These are phyloP conservation scores for Scaptomyza tumidula DNA, from an alignment of 2,888 invertebrate genomes.

Conservation along the genomic window DNA sequence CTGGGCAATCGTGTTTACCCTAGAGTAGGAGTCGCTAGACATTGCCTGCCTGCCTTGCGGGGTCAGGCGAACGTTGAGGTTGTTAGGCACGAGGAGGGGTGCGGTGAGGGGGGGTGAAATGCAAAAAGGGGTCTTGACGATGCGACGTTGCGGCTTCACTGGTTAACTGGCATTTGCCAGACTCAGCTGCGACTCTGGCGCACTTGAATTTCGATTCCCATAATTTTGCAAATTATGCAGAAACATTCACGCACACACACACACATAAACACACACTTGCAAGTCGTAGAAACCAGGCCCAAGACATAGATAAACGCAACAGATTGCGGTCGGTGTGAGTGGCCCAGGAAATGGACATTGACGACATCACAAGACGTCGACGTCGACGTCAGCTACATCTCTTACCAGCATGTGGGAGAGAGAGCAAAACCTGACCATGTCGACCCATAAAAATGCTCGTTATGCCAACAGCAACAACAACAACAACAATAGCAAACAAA, in stretches of 20 bases:
- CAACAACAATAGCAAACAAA: conserved; percentile 35
- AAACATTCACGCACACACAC: conserved; percentile 63
- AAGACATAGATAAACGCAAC: conserved; percentile 64
- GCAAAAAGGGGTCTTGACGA: conserved; percentile 1
- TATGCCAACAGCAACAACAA: conserved; percentile 48
- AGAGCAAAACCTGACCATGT: conserved; percentile 68
- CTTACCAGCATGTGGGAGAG: conserved; percentile 62
- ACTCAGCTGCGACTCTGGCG: conserved; percentile 38
- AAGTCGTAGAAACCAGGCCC: conserved; percentile 34
- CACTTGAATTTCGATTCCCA: conserved; percentile 73
- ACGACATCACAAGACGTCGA: conserved; percentile 60
- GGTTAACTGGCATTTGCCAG: conserved; percentile 65
- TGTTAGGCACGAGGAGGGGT: too few relatives aligned
- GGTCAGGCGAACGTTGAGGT: background rate
- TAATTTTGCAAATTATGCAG: conserved; percentile 75
- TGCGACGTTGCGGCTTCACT: conserved; percentile 62
- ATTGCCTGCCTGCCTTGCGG: conserved; percentile 26
- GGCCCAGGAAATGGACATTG: conserved; percentile 68
- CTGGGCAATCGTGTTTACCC: conserved; percentile 69
- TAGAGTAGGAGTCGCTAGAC: conserved; percentile 66
- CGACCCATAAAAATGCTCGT: conserved; percentile 65
- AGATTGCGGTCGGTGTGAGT: conserved; percentile 64
- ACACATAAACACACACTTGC: conserved; percentile 23
- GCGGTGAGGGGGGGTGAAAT: background rate
- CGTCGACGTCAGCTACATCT: conserved; percentile 29